Conservation (phyloP, 2,797 vertebrate species). For the Phoeniculus purpureus region DNA sequence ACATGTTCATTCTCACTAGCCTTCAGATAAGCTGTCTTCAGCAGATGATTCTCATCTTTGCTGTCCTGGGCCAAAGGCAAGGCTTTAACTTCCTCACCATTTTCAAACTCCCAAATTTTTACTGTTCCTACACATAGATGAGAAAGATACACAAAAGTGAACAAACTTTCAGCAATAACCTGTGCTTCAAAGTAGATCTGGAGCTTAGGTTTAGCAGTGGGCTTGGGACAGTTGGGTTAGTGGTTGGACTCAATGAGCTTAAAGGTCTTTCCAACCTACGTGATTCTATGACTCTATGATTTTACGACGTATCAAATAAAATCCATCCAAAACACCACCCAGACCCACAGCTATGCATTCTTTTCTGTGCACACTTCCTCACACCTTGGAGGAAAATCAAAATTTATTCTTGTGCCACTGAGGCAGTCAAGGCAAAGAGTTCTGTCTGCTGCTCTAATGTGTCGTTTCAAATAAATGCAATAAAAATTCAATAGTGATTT, state of each 20-base stretch:
- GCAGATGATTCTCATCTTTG: slow-evolving; percentile 51
- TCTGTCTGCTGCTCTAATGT: not conserved
- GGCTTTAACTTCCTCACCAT: slow-evolving; percentile 71
- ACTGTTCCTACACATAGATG: slow-evolving; percentile 68
- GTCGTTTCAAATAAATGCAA: not conserved
- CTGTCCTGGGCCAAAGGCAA: slow-evolving; percentile 50
- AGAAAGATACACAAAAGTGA: not conserved
- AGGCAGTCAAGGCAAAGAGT: not conserved
- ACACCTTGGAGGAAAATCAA: not conserved
- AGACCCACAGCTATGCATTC: not conserved
- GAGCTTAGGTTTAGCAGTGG: too few species aligned
- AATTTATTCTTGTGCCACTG: not conserved
- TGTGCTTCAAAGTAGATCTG: too few species aligned
- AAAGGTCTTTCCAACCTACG: too few species aligned
- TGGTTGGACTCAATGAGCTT: too few species aligned
- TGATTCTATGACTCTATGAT: too few species aligned
- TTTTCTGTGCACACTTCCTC: not conserved
- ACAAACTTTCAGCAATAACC: not conserved
- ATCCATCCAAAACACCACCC: not conserved
- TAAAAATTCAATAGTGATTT: not conserved
- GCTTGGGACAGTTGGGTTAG: too few species aligned
- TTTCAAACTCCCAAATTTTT: slow-evolving; percentile 78
- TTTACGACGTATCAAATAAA: not conserved
- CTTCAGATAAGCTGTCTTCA: slow-evolving; percentile 68
- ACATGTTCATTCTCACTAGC: slow-evolving; percentile 41